Base-by-base conservation (phyloP, 2,113 vertebrate genomes). In the Cyprinodon variegatus region DNA sequence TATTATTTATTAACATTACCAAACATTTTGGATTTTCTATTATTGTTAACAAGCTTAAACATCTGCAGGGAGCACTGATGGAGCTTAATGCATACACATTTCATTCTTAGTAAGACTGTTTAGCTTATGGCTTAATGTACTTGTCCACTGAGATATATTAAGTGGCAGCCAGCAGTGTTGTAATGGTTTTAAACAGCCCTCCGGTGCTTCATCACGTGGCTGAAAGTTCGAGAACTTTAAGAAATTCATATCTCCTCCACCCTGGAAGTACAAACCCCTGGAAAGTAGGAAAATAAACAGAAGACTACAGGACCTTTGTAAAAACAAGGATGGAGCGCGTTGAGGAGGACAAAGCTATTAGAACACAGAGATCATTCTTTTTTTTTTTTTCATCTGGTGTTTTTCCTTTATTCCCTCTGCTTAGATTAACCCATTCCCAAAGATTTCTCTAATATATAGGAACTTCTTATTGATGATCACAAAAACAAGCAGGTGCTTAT, bases 221-320 rank as follows among this genome's bases (percentile, higher is more conserved):
- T 45, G 39, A 65, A 48, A 66, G 68, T 70, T 71, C 7, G 50
- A 68, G 37, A 81, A 75, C 57, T 60, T 77, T 60, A 45, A 70
- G 63, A 86, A 82, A 78, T 89, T 74, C 77, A 75, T 77, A 84
- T 84, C 81, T 86, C 53, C 46, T 72, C 83, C 62, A 68, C 81
- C 78, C 70, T 46, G 17, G 87, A 87, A 82, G 73, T 65, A 86
- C 74, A 79, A 86, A 75, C 87, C 82, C 79, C 86, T 82, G 84
- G 84, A 84, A 87, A 72, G 75, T 78, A 76, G 77, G 79, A 83
- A 90, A 88, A 86, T 83, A 90, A 92, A 87, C 77, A 78, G 17
- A 71, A 72, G 69, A 66, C 83, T 15, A 9, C 70, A 9, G 74
- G 86, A 86, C 39, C 14, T 78, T 82, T 74, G 78, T 78, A 45